These are phyloP conservation scores for Rhopalosiphum nymphaeae DNA, from an alignment of 2,888 invertebrate species.

Conservation along the genomic window DNA sequence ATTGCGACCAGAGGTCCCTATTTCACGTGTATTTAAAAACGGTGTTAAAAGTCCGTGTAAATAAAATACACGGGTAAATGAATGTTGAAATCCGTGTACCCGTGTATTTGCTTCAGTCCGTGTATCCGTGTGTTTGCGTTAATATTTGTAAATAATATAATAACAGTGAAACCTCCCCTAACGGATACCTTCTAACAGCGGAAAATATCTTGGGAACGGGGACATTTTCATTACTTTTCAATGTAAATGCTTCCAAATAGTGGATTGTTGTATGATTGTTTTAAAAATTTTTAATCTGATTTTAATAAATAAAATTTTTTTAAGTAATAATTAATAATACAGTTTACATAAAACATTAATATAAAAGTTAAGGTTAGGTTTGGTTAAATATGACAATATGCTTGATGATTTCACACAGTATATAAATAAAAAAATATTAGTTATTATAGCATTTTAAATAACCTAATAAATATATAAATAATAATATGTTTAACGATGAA, in stretches of 20 bases:
- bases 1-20: too few species aligned
- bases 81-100: too few species aligned
- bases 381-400: slow-evolving; percentile 11
- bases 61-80: too few species aligned
- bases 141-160: too few species aligned
- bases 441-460: slow-evolving; percentile 4
- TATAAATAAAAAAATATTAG: slow-evolving; percentile 12
- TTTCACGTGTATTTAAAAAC: too few species aligned
- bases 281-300: not conserved
- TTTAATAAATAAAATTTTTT: slow-evolving; percentile 8
- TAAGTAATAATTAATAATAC: slow-evolving; percentile 2
- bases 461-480: not conserved
- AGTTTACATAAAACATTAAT: not conserved
- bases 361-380: not conserved
- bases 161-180: not conserved
- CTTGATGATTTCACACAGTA: not conserved
- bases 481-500: not conserved
- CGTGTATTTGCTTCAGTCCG: too few species aligned
- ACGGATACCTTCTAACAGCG: not conserved
- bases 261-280: not conserved
- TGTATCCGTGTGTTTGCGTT: too few species aligned
- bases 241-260: not conserved
- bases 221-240: not conserved
- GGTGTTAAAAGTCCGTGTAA: too few species aligned
- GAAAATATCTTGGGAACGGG: not conserved